Conservation (phyloP, 2,888 invertebrate genomes). For the Limulus polyphemus region DNA sequence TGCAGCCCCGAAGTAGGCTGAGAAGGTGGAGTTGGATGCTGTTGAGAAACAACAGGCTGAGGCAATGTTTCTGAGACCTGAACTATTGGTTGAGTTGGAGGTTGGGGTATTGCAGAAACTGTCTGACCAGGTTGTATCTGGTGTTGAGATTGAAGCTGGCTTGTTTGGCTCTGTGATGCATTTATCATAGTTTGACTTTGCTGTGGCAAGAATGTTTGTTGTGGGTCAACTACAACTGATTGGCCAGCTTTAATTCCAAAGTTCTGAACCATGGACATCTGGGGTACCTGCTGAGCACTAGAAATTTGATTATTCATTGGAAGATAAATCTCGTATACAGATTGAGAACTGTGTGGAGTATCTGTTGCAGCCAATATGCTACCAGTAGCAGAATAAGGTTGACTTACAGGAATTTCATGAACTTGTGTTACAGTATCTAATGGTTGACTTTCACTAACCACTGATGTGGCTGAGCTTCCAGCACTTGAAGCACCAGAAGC, state of each 20-base stretch:
- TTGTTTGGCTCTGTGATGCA: no score
- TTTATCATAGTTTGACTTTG: not conserved
- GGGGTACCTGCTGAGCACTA: slow-evolving; percentile 12
- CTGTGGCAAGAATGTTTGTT: not conserved
- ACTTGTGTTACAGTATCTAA: slow-evolving; percentile 19
- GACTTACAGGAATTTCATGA: slow-evolving; percentile 20
- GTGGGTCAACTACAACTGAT: not conserved
- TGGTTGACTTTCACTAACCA: slow-evolving; percentile 9
- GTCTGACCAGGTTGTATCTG: not conserved
- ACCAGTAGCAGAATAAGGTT: slow-evolving; percentile 12
- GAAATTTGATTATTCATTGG: slow-evolving; percentile 10
- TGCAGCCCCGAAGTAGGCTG: slow-evolving; percentile 1
- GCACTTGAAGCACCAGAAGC: slow-evolving; percentile 7
- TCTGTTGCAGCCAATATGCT: slow-evolving; percentile 16
- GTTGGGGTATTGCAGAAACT: not conserved
- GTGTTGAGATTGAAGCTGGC: not conserved
- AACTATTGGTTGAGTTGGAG: not conserved
- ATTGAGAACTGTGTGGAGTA: slow-evolving; percentile 13
- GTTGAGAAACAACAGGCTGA: not conserved
- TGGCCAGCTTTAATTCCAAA: slow-evolving; percentile 14
- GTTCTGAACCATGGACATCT: slow-evolving; percentile 15
- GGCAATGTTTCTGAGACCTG: not conserved
- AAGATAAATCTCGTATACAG: slow-evolving; percentile 15
- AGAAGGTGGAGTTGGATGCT: not conserved
- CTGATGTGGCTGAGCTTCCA: slow-evolving; percentile 8